Conservation (phyloP, 2,797 vertebrate genomes). For the Xiphophorus birchmanni region DNA sequence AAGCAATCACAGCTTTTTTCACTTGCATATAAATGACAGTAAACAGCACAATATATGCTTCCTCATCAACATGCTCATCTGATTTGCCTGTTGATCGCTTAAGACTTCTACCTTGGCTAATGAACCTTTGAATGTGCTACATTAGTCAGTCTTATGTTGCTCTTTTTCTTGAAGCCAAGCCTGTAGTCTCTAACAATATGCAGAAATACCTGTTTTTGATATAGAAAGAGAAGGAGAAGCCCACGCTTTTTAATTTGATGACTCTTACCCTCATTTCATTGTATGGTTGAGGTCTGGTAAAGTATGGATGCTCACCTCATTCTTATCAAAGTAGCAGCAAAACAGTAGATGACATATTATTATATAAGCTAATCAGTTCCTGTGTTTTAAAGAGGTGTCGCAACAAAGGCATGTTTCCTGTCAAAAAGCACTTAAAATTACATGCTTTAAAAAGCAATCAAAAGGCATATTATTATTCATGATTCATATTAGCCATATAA, state of each 20-base stretch:
- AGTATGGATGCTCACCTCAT: neutral
- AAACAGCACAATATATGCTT: neutral
- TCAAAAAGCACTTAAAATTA: neutral
- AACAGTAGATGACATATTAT: neutral
- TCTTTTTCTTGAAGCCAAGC: neutral
- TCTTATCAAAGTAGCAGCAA: neutral
- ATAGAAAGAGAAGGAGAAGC: neutral
- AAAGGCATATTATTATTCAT: neutral
- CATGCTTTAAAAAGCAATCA: neutral
- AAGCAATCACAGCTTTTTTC: neutral
- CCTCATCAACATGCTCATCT: neutral
- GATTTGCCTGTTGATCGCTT: neutral
- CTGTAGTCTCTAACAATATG: neutral
- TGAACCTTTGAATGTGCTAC: neutral
- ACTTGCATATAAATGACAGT: neutral
- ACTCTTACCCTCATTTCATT: neutral
- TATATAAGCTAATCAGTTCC: neutral
- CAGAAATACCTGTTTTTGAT: neutral
- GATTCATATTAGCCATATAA: neutral
- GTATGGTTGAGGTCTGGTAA: neutral
- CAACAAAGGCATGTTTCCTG: neutral
- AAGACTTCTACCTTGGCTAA: neutral
- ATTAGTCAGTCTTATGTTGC: neutral
- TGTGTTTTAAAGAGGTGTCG: neutral
- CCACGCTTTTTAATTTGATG: neutral